Percentiles rank a stretch among this genome's conserved stretches.
phyloP scores from a whole-genome alignment of 2,113 vertebrate genomes.

The Daubentonia madagascariensis region DNA sequence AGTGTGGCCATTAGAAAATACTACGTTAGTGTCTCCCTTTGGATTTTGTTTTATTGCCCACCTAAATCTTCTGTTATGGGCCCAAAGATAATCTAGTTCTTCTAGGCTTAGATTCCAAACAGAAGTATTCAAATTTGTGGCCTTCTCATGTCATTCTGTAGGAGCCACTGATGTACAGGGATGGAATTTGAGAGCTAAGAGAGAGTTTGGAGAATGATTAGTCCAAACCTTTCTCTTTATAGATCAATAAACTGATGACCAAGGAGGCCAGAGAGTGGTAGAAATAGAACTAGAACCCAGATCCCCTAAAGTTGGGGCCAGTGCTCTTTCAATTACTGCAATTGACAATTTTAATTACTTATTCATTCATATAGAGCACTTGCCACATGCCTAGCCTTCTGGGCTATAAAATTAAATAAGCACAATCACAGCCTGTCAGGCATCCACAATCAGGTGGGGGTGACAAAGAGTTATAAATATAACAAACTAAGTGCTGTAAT shows the following conservation, averaged over 20 bases:
- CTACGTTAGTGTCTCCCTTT: not conserved
- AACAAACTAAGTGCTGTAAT: not conserved
- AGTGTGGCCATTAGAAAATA: not conserved
- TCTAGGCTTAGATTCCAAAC: not conserved
- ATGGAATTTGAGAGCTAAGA: not conserved
- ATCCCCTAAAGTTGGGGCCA: not conserved
- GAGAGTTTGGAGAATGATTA: not conserved
- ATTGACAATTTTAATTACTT: not conserved
- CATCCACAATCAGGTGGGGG: not conserved
- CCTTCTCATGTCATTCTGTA: not conserved
- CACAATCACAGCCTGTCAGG: not conserved
- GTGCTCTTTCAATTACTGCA: not conserved
- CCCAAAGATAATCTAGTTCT: not conserved
- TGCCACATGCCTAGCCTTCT: not conserved
- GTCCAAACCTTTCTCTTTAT: not conserved
- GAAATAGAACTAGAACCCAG: not conserved
- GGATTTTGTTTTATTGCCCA: not conserved
- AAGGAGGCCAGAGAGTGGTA: not conserved
- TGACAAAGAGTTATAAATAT: not conserved
- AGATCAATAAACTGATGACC: not conserved
- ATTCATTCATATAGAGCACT: not conserved
- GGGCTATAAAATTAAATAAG: not conserved
- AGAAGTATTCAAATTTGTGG: not conserved
- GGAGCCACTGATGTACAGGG: not conserved
- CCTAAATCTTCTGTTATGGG: not conserved